A percentile compares a stretch with the other conserved stretches of the same genome.
Conservation (phyloP, 1,140 invertebrate species). For the Linepithema humile region DNA sequence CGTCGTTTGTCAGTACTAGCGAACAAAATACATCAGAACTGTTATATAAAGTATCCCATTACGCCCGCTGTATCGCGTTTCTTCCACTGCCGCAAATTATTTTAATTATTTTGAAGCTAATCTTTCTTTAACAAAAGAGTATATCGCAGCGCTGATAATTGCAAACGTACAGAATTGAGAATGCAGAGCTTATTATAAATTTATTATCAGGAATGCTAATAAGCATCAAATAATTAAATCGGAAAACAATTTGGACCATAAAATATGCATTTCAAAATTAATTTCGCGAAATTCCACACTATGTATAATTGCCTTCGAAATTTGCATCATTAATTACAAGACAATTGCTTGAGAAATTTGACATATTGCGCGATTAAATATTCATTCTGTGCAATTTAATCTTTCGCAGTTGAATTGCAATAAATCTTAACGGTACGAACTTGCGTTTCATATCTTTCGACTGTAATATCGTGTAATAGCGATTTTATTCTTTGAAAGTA, state of each 20-base stretch:
- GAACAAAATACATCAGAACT: neutral
- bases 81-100: neutral
- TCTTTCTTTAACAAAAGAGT: neutral
- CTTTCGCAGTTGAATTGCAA: neutral
- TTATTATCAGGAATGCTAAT: neutral
- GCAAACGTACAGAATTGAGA: neutral
- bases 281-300: neutral
- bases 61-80: neutral
- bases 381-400: constrained; percentile 4
- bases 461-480: neutral
- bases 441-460: neutral
- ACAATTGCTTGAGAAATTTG: neutral
- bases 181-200: neutral
- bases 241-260: neutral
- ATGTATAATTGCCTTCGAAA: neutral
- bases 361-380: neutral
- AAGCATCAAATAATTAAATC: neutral
- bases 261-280: neutral
- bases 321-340: neutral
- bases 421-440: neutral
- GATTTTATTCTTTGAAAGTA: neutral
- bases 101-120: neutral
- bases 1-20: neutral
- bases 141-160: neutral
- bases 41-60: neutral